These are phyloP conservation scores for Scaptomyza flava DNA, from an alignment of 2,888 invertebrate genomes.

Conservation along the genomic window DNA sequence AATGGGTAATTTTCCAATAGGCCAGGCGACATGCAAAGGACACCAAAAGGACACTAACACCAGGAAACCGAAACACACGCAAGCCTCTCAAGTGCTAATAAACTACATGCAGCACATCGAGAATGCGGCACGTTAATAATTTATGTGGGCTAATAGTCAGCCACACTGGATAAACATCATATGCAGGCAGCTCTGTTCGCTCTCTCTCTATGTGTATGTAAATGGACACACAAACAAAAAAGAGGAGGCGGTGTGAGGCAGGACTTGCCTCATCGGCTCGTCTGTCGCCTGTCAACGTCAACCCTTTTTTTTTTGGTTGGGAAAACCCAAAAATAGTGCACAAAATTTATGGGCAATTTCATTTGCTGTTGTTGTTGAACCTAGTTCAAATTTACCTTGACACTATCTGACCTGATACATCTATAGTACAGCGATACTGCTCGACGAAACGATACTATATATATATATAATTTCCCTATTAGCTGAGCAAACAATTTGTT, in stretches of 20 bases:
- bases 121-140: conserved; percentile 72
- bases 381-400: conserved; percentile 57
- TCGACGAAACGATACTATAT: neutral
- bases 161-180: conserved; percentile 62
- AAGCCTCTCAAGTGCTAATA: conserved; percentile 76
- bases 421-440: conserved; percentile 45
- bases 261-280: conserved; percentile 3
- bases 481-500: conserved; percentile 64
- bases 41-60: conserved; percentile 69
- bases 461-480: conserved; percentile 52
- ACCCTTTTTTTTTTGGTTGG: conserved; percentile 60
- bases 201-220: too few relatives aligned
- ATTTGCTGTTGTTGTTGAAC: conserved; percentile 29
- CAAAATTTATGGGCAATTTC: conserved; percentile 71
- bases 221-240: neutral
- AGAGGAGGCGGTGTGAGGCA: conserved; percentile 12
- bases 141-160: conserved; percentile 71
- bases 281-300: conserved; percentile 64
- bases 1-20: conserved; percentile 51
- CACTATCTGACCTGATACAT: conserved; percentile 61
- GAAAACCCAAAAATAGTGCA: conserved; percentile 40
- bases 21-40: conserved; percentile 68
- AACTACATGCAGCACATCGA: conserved; percentile 73
- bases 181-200: conserved; percentile 49
- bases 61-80: conserved; percentile 21